These are phyloP conservation scores for Deroplatys truncata DNA, from an alignment of 2,888 invertebrate genomes.

Conservation along the genomic window DNA sequence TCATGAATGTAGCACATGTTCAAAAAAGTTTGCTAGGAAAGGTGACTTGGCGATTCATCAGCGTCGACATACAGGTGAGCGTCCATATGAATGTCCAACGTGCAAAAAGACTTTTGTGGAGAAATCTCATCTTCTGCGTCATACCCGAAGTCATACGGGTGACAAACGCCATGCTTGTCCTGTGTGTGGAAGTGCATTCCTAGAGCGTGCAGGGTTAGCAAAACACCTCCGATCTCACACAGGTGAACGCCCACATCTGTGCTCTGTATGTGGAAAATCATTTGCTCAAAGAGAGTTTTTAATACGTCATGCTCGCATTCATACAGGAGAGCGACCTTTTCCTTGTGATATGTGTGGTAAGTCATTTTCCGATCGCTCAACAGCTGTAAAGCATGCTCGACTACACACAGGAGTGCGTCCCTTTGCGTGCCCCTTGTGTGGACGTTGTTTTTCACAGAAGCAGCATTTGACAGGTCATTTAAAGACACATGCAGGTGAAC, in stretches of 20 bases:
- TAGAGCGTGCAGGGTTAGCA: conserved; percentile 22
- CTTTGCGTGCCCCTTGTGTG: conserved; percentile 42
- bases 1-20: conserved; percentile 41
- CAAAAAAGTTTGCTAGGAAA: conserved; percentile 14
- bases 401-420: conserved; percentile 33
- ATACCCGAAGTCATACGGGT: conserved; percentile 50
- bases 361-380: conserved; percentile 48
- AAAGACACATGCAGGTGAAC: conserved; percentile 41
- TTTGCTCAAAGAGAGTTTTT: conserved; percentile 26
- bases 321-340: conserved; percentile 46
- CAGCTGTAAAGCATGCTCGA: conserved; percentile 50
- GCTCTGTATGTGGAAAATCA: conserved; percentile 34
- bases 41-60: conserved; percentile 15
- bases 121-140: conserved; percentile 24
- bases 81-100: conserved; percentile 49
- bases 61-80: conserved; percentile 50
- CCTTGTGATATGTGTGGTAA: conserved; percentile 50
- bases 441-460: conserved; percentile 48
- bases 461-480: conserved; percentile 48
- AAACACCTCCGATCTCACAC: conserved; percentile 33
- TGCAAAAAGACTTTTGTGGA: conserved; percentile 43
- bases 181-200: conserved; percentile 45
- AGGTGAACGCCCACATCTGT: conserved; percentile 35
- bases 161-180: conserved; percentile 58
- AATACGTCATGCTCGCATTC: conserved; percentile 47